Percentiles rank a stretch among this genome's conserved stretches.
These are phyloP conservation scores for Eilema griseolum DNA, from an alignment of 2,888 invertebrate genomes.

Conservation along the genomic window DNA sequence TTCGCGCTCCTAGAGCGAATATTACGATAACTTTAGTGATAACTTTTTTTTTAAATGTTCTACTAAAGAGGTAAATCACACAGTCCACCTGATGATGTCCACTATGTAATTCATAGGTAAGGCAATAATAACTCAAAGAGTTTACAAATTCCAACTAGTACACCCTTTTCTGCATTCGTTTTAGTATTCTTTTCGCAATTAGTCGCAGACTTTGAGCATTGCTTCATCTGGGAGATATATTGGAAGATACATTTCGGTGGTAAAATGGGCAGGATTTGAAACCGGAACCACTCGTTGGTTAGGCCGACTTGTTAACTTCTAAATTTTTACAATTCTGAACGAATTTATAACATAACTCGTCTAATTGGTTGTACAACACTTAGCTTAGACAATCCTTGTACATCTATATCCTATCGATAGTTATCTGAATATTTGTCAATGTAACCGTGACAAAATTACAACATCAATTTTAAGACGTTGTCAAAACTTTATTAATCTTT, in stretches of 20 bases:
- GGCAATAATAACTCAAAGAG: not conserved
- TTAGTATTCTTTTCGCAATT: not conserved
- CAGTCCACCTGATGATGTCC: not conserved
- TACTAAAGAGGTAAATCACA: too few species aligned
- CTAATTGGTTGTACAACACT: not conserved
- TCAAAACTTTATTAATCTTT: slow-evolving; percentile 72
- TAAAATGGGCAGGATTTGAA: too few species aligned
- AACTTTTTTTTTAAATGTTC: too few species aligned
- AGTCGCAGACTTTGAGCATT: not conserved
- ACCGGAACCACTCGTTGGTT: too few species aligned
- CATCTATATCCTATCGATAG: not conserved
- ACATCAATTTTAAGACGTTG: slow-evolving; percentile 57
- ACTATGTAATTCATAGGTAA: not conserved
- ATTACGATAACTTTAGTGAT: too few species aligned
- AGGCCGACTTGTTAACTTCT: too few species aligned
- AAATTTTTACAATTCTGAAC: too few species aligned
- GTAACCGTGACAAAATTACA: slow-evolving; percentile 32
- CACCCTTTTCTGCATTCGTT: not conserved
- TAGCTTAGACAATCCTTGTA: not conserved
- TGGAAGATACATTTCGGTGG: not conserved
- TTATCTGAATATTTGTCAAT: slow-evolving; percentile 10
- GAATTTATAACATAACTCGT: not conserved
- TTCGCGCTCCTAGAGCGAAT: too few species aligned
- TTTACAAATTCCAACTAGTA: not conserved
- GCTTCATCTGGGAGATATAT: not conserved